Evolutionary conservation across 2,888 invertebrate genomes (phyloP).

Genomic region (Spisula subtruncata): DNA sequence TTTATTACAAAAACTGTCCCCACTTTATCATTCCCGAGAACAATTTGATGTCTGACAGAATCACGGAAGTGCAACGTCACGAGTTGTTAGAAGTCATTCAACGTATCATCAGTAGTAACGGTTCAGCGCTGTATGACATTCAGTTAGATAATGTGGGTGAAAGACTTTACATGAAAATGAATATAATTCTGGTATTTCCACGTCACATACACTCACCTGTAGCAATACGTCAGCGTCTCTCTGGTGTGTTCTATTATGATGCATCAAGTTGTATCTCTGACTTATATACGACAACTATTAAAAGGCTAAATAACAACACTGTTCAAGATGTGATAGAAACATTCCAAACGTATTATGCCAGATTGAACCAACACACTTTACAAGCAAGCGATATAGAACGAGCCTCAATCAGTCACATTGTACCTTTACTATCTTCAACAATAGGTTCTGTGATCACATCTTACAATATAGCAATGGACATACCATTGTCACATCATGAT

Average conservation of each 20-base stretch:
- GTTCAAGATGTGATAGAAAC: not conserved
- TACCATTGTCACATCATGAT: not conserved
- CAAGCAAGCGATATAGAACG: not conserved
- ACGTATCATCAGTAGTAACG: slow-evolving; percentile 25
- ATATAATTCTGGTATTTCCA: not conserved
- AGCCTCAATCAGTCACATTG: not conserved
- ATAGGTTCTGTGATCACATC: not conserved
- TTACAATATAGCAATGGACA: not conserved
- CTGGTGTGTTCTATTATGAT: not conserved
- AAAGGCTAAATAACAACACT: not conserved
- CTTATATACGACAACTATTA: not conserved
- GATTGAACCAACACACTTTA: not conserved
- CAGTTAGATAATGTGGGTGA: not conserved
- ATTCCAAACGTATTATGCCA: not conserved
- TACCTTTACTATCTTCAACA: not conserved
- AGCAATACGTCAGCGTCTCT: not conserved
- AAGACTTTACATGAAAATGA: not conserved
- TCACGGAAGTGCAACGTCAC: not conserved
- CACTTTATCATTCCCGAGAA: slow-evolving; percentile 37
- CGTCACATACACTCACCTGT: not conserved
- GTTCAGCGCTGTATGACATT: not conserved
- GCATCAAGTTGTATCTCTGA: not conserved
- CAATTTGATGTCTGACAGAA: slow-evolving; percentile 41
- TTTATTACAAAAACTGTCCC: slow-evolving; percentile 35
- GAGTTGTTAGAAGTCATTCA: not conserved